These are phyloP conservation scores for Hyperoplus immaculatus DNA, from an alignment of 2,797 vertebrate genomes.

Conservation along the genomic window DNA sequence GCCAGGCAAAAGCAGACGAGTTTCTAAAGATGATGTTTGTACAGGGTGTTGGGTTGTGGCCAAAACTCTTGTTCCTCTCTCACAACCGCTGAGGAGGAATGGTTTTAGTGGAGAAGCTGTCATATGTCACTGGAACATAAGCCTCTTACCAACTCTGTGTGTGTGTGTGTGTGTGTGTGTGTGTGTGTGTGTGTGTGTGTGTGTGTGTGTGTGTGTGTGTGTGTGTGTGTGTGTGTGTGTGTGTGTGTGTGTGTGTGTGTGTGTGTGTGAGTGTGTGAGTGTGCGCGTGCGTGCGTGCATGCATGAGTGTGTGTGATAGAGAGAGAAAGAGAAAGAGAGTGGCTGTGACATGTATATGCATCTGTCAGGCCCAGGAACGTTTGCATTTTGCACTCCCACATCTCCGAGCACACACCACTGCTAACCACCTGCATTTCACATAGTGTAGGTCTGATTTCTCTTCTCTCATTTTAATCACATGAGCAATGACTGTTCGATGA, in stretches of 20 bases:
- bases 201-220: constrained; percentile 25
- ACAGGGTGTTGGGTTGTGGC: constrained; percentile 19
- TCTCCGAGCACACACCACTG: constrained; percentile 23
- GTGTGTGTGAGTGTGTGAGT: background rate
- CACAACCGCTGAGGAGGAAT: constrained; percentile 60
- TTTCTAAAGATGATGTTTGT: constrained; percentile 23
- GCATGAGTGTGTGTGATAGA: constrained; percentile 16
- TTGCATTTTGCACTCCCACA: constrained; percentile 47
- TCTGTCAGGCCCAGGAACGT: constrained; percentile 53
- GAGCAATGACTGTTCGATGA: background rate
- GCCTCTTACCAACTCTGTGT: constrained; percentile 69
- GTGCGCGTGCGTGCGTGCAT: background rate
- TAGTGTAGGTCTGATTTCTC: background rate
- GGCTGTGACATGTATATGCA: constrained; percentile 19
- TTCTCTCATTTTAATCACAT: background rate
- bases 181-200: constrained; percentile 8
- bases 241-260: constrained; percentile 27
- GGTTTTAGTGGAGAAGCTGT: constrained; percentile 69
- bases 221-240: constrained; percentile 29
- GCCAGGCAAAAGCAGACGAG: constrained; percentile 13
- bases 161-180: constrained; percentile 29
- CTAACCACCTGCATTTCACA: constrained; percentile 41
- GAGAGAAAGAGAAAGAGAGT: too few species aligned
- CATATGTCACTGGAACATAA: constrained; percentile 60
- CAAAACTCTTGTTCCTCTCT: constrained; percentile 20